Evolutionary conservation across 2,888 invertebrate species (phyloP), one percentile per base, ranked within the genome.

Genomic region (Protodeltote pygarga): DNA sequence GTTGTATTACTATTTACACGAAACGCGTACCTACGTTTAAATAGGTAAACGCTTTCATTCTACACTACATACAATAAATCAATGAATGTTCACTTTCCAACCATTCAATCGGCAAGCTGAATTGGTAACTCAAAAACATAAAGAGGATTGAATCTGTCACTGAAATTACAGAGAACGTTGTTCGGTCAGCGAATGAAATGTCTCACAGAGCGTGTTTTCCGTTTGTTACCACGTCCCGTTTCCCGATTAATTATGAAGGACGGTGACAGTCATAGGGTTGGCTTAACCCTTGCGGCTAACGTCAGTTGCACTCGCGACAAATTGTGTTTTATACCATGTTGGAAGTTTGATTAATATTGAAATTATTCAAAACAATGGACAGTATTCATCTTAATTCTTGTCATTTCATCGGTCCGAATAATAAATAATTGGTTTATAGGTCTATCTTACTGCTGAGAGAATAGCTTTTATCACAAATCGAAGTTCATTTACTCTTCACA

Each of bases 191-290:
- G 58, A 57, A 52, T 59, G 53, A 60, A 64, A 60, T 57, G 65
- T 64, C 58, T 47, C 53, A 53, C 58, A 62, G 45, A 57, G 44
- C 61, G 59, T 59, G 55, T 62, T 70, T 63, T 65, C 59, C 63
- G 63, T 73, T 75, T 71, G 71, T 70, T 58, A 52, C 61, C 46
- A 31, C 58, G 64, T 49, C 58, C 65, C 65, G 65, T 61, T 73
- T 73, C 64, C 67, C 70, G 73, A 75, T 76, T 80, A 81, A 81
- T 79, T 77, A 77, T 75, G 71, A 75, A 74, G 73, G 51, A 67
- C 65, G 53, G 35, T 44, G 50, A 70, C 69, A 65, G 65, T 49
- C 62, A 58, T 44, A 63, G 67, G 66, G 65, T 61, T 57, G 55
- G 62, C 55, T 63, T 55, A 64, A 73, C 77, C 77, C 73, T 71